Conservation (phyloP, 2,888 invertebrate species). For the Cephus nigrinus region DNA sequence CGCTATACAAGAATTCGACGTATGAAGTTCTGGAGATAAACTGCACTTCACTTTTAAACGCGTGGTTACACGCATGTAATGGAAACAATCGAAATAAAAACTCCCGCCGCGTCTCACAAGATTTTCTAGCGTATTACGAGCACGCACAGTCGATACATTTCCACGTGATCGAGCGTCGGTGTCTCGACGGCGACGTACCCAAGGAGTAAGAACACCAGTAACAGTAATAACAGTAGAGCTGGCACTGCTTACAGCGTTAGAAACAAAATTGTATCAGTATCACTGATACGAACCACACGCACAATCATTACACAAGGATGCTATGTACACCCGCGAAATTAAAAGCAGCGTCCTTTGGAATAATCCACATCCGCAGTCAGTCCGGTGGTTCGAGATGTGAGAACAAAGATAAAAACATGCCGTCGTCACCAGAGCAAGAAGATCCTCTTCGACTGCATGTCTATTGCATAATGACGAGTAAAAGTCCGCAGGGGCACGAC, state of each 20-base stretch:
- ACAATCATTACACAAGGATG: background rate
- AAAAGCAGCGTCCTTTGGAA: conserved; percentile 29
- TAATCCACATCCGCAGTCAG: conserved; percentile 14
- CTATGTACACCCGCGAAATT: conserved; percentile 46
- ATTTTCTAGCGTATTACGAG: conserved; percentile 1
- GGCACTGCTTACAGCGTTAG: conserved; percentile 48
- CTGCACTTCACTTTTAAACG: background rate
- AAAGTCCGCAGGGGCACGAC: conserved; percentile 29
- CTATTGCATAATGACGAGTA: conserved; percentile 63
- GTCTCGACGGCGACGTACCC: conserved; percentile 7
- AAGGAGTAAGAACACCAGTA: background rate
- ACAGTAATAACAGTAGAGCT: conserved; percentile 30
- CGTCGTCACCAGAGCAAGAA: conserved; percentile 28
- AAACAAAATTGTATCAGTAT: background rate
- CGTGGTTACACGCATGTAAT: background rate
- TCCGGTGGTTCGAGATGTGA: conserved; percentile 20
- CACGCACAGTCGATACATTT: conserved; percentile 20
- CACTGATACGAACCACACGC: background rate
- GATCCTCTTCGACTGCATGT: conserved; percentile 32
- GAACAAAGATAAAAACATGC: conserved; percentile 41
- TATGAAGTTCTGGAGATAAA: background rate
- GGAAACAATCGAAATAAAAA: background rate
- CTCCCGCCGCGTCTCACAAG: background rate
- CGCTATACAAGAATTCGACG: background rate
- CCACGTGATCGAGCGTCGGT: conserved; percentile 30